Percentiles rank a stretch among this genome's conserved stretches.
Conservation (phyloP, 2,888 invertebrate species). For the Xestobium rufovillosum region DNA sequence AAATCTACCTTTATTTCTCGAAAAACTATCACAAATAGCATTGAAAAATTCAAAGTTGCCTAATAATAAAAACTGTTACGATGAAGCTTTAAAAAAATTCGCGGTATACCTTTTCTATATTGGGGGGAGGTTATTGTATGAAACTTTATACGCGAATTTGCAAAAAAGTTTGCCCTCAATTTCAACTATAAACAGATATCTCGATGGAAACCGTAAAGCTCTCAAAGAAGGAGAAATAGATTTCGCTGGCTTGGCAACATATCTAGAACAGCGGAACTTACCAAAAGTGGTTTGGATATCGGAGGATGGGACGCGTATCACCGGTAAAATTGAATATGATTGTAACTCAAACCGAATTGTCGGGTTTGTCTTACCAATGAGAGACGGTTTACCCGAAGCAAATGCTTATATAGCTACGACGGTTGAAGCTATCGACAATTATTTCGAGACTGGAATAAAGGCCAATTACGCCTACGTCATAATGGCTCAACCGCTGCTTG, state of each 20-base stretch:
- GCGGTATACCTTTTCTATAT: conserved; percentile 18
- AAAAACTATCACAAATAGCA: too few relatives aligned
- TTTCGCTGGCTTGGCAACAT: conserved; percentile 19
- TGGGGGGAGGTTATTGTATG: conserved; percentile 22
- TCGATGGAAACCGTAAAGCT: conserved; percentile 13
- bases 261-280: conserved; percentile 17
- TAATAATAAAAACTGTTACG: background rate
- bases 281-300: conserved; percentile 20
- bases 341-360: conserved; percentile 22
- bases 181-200: conserved; percentile 17
- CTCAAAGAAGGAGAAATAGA: conserved; percentile 21
- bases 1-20: too few relatives aligned
- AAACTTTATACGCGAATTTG: conserved; percentile 22
- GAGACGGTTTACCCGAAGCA: conserved; percentile 16
- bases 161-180: conserved; percentile 17
- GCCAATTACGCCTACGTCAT: conserved; percentile 19
- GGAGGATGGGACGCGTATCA: conserved; percentile 26
- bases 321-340: conserved; percentile 21
- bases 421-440: conserved; percentile 9
- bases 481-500: conserved; percentile 23
- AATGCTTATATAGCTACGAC: conserved; percentile 11
- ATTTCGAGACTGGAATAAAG: conserved; percentile 10
- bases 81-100: conserved; percentile 12
- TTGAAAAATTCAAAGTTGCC: too few relatives aligned
- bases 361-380: conserved; percentile 23